phyloP scores from a whole-genome alignment of 2,888 invertebrate species.

The Tigriopus californicus region DNA sequence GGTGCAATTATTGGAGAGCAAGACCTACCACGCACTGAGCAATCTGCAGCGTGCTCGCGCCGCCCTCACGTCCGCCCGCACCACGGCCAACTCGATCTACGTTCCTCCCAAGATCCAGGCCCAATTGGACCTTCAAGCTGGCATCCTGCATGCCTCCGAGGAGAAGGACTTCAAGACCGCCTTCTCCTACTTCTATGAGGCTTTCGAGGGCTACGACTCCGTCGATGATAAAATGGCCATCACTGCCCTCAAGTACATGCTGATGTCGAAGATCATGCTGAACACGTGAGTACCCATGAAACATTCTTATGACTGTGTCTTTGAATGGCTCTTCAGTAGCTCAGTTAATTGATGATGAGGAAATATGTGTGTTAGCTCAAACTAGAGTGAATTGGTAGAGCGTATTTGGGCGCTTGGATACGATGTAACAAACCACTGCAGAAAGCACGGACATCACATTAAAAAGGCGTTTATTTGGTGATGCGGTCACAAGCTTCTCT shows the following conservation, averaged over 20 bases:
- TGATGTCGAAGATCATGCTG: constrained; percentile 94
- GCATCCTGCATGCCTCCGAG: constrained; percentile 94
- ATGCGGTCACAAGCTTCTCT: no score
- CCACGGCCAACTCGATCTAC: constrained; percentile 99
- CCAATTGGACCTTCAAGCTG: constrained; percentile 77
- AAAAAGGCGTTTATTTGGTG: no score
- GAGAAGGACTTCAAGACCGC: constrained; percentile 99
- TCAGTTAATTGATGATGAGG: no score
- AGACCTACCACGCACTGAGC: constrained; percentile 91
- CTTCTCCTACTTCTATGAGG: constrained; percentile 98
- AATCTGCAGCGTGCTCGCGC: constrained; percentile 92
- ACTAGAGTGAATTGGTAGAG: no score
- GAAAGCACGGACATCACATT: no score
- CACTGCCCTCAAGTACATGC: constrained; percentile 95
- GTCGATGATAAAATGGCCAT: constrained; percentile 72
- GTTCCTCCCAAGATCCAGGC: constrained; percentile 98
- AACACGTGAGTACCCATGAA: constrained; percentile 31
- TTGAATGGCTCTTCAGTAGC: no score
- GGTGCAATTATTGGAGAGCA: constrained; percentile 90
- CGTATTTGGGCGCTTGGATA: no score
- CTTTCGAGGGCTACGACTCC: constrained; percentile 95
- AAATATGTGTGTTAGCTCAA: no score
- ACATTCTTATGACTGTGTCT: no score
- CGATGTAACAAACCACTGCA: no score
- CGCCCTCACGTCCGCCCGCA: constrained; percentile 88